Base-by-base conservation (phyloP, 2,113 vertebrate species). In the Spea multiplicata region DNA sequence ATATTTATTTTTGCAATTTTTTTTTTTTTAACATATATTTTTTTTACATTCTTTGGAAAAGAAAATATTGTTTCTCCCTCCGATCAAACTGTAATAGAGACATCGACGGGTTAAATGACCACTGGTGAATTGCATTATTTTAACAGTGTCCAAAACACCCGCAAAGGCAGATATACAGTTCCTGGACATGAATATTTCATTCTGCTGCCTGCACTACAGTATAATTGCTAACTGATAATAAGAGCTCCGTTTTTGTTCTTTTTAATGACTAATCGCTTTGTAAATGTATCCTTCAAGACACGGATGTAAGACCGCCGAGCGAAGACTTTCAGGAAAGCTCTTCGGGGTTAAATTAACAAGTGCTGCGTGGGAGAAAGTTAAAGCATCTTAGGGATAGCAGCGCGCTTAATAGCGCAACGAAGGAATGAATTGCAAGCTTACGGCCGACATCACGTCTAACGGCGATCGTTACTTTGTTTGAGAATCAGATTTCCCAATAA, bases 291-390 rank as follows among this genome's bases (percentile, higher is more conserved):
- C 50, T 68, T 47, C 48, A 69, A 59, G 66, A 16, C 64, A 66
- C 17, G 61, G 48, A 30, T 53, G 50, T 46, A 44, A 5, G 64
- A 68, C 17, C 5, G 59, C 62, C 30, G 12, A 55, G 8, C 14
- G 14, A 7, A 75, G 44, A 30, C 48, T 76, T 59, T 14, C 52
- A 76, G 44, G 53, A 30, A 69, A 68, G 46, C 48, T 50, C n/a
- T 70, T 59, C 70, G 66, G 75, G 75, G 66, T 76, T 76, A 69
- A 76, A 48, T 69, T 70, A 69, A 69, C 52, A 48, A 76, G 30
- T 67, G 45, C 46, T 70, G 75, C 55, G 66, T 76, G 75, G 75
- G 75, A 76, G 75, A 44, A 68, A 76, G 13, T 46, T 57, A 76
- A 76, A 57, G 50, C 12, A 76, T 66, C 53, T 30, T 30, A 45